Evolutionary conservation across 2,888 invertebrate genomes (phyloP), one percentile per base, ranked within the genome.

Genomic region (Hybos culiciformis): DNA sequence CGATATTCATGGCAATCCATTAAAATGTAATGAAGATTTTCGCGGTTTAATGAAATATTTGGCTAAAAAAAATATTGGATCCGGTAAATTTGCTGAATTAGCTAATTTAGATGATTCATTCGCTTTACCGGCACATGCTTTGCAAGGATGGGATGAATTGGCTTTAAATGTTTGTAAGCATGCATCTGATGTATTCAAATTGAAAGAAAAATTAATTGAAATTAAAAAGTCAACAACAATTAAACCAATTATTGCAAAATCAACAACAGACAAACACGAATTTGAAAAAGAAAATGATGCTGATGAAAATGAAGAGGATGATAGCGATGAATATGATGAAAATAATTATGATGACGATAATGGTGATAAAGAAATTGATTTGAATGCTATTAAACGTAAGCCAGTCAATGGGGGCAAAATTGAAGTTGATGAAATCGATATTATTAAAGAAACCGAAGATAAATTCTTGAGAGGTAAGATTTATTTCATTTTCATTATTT

Each of bases 21-120:
- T 86, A 29, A 70, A 73, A 34, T 85, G 85, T 60, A 75, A 76
- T 50, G 69, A 72, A 21, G 77, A 78, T 38, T 78, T 84, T 55
- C 75, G 76, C 51, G 69, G 74, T 42, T 72, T 82, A 29, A 74
- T 84, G 57, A 59, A 58, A 36, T 66, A 61, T 46, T 59, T 59
- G 0, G 57, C 60, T n/a, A 50, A 61, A 41, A 57, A 58, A 37
- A 50, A 57, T 23, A 53, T 57, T 39, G 46, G 56, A 37, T 58
- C 61, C 8, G 56, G 56, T 41, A 56, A 56, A 34, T 46, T 59
- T 34, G 55, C 57, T 1, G 46, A 47, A 6, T 46, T 59, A 47
- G 53, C 56, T 38, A 59, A 58, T 39, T 50, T 53, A 9, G 51
- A 53, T 6, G 51, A 52, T 1, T 51, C 50, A 2, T 48, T 55